These are phyloP conservation scores for Vanessa tameamea DNA, from an alignment of 1,140 invertebrate species.

Conservation along the genomic window DNA sequence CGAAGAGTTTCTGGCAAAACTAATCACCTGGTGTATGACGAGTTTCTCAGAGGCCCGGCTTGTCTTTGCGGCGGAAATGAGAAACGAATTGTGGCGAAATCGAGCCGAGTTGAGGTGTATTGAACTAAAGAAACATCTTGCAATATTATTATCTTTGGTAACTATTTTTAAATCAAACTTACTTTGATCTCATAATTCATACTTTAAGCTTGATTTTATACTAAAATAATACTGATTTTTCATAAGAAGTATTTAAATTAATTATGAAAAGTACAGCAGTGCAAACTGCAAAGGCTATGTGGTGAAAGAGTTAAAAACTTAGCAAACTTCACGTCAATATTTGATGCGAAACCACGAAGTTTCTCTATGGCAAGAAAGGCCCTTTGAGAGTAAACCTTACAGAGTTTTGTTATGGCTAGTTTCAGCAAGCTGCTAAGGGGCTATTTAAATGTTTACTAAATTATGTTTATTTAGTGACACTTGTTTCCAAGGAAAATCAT, in stretches of 20 bases:
- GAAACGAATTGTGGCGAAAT: constrained; percentile 55
- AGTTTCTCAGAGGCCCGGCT: constrained; percentile 38
- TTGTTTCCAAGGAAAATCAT: background rate
- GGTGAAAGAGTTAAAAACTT: constrained; percentile 47
- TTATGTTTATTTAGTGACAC: background rate
- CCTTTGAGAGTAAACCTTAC: constrained; percentile 34
- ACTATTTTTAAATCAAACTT: too few species aligned
- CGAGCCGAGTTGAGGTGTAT: constrained; percentile 27
- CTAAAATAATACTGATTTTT: too few species aligned
- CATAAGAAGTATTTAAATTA: constrained; percentile 9
- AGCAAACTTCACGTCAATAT: constrained; percentile 42
- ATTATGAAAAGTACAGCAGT: constrained; percentile 17
- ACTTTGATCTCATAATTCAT: too few species aligned
- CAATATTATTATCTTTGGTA: background rate
- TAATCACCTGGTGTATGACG: constrained; percentile 56
- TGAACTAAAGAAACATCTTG: constrained; percentile 4
- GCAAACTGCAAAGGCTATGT: constrained; percentile 38
- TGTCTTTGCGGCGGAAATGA: constrained; percentile 49
- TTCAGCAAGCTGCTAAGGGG: constrained; percentile 1
- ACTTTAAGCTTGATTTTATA: too few species aligned
- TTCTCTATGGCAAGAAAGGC: constrained; percentile 37
- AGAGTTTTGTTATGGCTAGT: constrained; percentile 30
- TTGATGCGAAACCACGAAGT: constrained; percentile 48
- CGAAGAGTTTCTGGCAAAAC: constrained; percentile 49
- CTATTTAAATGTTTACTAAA: constrained; percentile 7